These are phyloP conservation scores for Gambusia yucatana DNA, from an alignment of 2,797 vertebrate genomes.

Conservation along the genomic window DNA sequence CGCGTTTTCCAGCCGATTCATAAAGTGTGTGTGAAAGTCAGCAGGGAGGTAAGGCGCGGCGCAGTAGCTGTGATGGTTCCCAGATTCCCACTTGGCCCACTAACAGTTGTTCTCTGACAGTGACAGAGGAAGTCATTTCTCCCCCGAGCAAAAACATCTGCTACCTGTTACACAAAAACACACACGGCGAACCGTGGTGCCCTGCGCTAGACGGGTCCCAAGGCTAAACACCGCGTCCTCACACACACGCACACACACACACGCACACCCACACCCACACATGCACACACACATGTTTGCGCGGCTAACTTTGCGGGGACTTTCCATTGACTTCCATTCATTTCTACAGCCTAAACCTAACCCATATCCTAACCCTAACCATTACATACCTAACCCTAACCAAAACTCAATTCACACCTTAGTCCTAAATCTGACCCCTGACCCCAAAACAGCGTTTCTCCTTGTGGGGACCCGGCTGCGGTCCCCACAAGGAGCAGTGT, in stretches of 20 bases:
- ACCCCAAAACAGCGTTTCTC: too few species aligned
- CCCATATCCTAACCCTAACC: too few species aligned
- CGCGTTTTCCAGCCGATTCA: conserved; percentile 9
- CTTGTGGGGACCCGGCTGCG: too few species aligned
- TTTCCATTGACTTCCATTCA: too few species aligned
- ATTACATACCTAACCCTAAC: too few species aligned
- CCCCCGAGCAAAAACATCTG: conserved; percentile 66
- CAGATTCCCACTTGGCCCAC: conserved; percentile 53
- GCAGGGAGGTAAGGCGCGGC: conserved; percentile 39
- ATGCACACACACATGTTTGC: too few species aligned
- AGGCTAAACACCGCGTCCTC: conserved; percentile 48
- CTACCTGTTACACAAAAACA: conserved; percentile 52
- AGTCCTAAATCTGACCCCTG: too few species aligned
- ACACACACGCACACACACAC: neutral
- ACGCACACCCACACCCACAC: neutral
- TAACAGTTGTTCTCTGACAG: conserved; percentile 65
- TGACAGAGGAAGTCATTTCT: conserved; percentile 74
- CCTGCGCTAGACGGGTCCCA: conserved; percentile 38
- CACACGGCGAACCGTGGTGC: conserved; percentile 37
- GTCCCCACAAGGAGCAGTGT: too few species aligned
- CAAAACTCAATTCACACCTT: too few species aligned
- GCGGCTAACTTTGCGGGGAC: too few species aligned
- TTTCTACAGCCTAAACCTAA: too few species aligned
- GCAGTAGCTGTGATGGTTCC: conserved; percentile 57
- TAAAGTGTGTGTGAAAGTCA: conserved; percentile 24